These are phyloP conservation scores for Drosophila sordidula DNA, from an alignment of 2,888 invertebrate genomes.

Conservation along the genomic window DNA sequence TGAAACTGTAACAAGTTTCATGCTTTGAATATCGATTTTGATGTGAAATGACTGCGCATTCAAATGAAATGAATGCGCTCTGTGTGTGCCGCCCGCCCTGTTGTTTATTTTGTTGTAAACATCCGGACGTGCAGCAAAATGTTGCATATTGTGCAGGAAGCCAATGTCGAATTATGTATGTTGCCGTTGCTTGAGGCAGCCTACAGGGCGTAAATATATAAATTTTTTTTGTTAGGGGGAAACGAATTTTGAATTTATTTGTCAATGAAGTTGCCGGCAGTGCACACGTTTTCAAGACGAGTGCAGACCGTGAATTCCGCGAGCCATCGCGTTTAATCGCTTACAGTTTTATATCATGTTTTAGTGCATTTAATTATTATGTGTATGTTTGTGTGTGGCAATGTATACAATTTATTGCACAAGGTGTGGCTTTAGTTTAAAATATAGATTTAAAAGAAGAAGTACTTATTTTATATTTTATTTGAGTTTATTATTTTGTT, in stretches of 20 bases:
- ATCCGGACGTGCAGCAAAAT: slow-evolving; percentile 80
- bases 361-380: slow-evolving; percentile 72
- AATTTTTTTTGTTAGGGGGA: slow-evolving; percentile 18
- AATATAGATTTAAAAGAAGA: slow-evolving; percentile 13
- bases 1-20: slow-evolving; percentile 69
- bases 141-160: slow-evolving; percentile 80
- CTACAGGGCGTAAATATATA: slow-evolving; percentile 64
- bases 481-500: slow-evolving; percentile 27
- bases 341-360: slow-evolving; percentile 50
- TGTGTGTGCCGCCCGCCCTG: slow-evolving; percentile 10
- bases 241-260: slow-evolving; percentile 69
- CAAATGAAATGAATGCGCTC: slow-evolving; percentile 32
- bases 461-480: slow-evolving; percentile 18
- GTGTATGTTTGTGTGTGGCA: slow-evolving; percentile 62
- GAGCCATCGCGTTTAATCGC: slow-evolving; percentile 42
- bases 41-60: slow-evolving; percentile 45
- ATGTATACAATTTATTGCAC: slow-evolving; percentile 73
- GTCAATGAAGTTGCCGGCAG: slow-evolving; percentile 77
- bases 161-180: slow-evolving; percentile 53
- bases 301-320: slow-evolving; percentile 32
- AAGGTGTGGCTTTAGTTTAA: slow-evolving; percentile 65
- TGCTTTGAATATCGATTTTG: slow-evolving; percentile 50
- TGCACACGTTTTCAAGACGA: slow-evolving; percentile 61
- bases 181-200: slow-evolving; percentile 30
- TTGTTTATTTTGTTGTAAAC: slow-evolving; percentile 80